Evolutionary conservation across 2,113 vertebrate species (phyloP).

Genomic region (Varanus salvator): DNA sequence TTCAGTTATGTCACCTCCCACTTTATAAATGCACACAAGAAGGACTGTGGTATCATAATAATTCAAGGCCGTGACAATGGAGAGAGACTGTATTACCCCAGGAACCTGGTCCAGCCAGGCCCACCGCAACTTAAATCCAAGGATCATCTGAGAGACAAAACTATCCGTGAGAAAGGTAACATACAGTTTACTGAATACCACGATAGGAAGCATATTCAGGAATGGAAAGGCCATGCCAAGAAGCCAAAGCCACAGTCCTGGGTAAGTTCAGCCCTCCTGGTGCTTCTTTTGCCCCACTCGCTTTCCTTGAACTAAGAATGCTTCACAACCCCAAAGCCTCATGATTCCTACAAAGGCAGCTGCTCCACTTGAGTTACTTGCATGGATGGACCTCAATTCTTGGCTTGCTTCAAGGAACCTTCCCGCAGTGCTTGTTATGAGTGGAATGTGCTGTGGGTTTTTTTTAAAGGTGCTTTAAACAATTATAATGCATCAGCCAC

Average conservation of each 20-base stretch:
- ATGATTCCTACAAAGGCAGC: background rate
- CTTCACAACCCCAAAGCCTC: background rate
- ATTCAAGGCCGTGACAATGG: no score
- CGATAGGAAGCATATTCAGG: no score
- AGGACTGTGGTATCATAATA: no score
- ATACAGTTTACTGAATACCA: no score
- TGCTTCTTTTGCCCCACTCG: background rate
- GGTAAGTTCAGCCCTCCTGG: background rate
- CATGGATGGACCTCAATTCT: background rate
- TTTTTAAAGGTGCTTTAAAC: background rate
- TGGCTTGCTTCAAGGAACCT: background rate
- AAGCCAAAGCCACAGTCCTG: background rate
- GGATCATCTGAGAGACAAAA: no score
- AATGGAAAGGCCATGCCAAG: background rate
- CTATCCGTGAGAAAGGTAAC: no score
- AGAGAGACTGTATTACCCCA: background rate
- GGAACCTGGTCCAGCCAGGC: no score
- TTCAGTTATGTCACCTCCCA: no score
- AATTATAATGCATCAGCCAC: conserved; percentile 18
- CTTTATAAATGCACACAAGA: no score
- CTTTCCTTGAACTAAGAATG: background rate
- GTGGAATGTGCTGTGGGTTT: background rate
- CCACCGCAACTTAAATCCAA: no score
- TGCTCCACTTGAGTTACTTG: background rate
- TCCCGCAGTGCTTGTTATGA: background rate